Percentiles rank a stretch among this genome's conserved stretches.
phyloP scores from a whole-genome alignment of 2,888 invertebrate genomes.

The Digitonthophagus gazella region DNA sequence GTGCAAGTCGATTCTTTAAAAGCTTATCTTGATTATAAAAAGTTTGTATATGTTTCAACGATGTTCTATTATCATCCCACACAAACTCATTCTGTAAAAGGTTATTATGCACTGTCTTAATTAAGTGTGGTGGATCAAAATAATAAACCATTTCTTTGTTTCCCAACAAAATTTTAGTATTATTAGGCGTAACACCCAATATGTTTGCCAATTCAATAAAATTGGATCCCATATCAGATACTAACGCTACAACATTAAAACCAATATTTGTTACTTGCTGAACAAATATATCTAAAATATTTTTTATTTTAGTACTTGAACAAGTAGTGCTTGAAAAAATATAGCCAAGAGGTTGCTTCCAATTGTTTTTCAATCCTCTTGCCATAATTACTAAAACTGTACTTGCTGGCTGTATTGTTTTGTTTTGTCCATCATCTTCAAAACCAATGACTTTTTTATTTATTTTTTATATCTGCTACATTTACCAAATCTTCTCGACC shows the following conservation, averaged over 20 bases:
- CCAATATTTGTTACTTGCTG: neutral
- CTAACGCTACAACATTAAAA: neutral
- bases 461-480: too few relatives aligned
- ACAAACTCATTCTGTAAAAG: neutral
- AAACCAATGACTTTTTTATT: too few relatives aligned
- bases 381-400: too few relatives aligned
- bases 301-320: neutral
- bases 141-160: neutral
- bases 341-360: too few relatives aligned
- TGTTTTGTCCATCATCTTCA: too few relatives aligned
- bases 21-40: neutral
- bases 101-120: neutral
- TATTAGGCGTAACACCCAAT: neutral
- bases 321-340: neutral
- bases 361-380: too few relatives aligned
- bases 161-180: neutral
- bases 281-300: neutral
- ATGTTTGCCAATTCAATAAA: neutral
- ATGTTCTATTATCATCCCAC: neutral
- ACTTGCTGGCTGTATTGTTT: too few relatives aligned
- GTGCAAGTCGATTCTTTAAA: too few relatives aligned
- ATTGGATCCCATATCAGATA: neutral
- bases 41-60: neutral
- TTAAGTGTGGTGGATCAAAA: conserved; percentile 1
- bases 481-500: too few relatives aligned